Evolutionary conservation across 2,797 vertebrate genomes (phyloP).

Genomic region (Microctenopoma stevenorrisi): DNA sequence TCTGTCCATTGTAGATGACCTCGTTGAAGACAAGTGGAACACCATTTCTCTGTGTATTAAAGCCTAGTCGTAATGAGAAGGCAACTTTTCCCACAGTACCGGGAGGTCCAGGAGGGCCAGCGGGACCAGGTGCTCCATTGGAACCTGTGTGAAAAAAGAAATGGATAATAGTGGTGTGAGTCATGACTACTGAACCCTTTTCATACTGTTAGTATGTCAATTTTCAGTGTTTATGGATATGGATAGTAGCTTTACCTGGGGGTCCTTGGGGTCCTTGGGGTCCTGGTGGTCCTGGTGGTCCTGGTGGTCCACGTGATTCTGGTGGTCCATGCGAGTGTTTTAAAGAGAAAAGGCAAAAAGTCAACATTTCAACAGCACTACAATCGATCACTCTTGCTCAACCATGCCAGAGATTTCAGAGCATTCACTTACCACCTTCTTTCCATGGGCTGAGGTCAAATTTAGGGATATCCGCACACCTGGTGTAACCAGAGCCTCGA

Average conservation of each 20-base stretch:
- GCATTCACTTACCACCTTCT: constrained; percentile 58
- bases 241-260: constrained; percentile 19
- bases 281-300: not conserved
- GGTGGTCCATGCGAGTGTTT: not conserved
- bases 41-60: constrained; percentile 5
- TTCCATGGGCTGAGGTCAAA: constrained; percentile 86
- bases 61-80: constrained; percentile 59
- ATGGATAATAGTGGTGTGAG: not conserved
- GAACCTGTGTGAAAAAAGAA: constrained; percentile 41
- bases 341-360: not conserved
- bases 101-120: constrained; percentile 2
- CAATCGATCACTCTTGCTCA: not conserved
- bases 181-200: constrained; percentile 5
- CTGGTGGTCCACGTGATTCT: not conserved
- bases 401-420: not conserved
- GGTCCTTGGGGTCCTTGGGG: constrained; percentile 19
- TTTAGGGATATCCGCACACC: constrained; percentile 72
- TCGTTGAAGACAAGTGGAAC: constrained; percentile 55
- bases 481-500: constrained; percentile 77
- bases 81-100: not conserved
- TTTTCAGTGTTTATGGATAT: not conserved
- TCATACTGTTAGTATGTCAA: not conserved
- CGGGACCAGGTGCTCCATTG: constrained; percentile 8
- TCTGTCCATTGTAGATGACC: constrained; percentile 69
- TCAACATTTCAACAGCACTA: not conserved